Evolutionary conservation across 2,797 vertebrate genomes (phyloP), one percentile per base, ranked within the genome.

Genomic region (Sardinella longiceps): DNA sequence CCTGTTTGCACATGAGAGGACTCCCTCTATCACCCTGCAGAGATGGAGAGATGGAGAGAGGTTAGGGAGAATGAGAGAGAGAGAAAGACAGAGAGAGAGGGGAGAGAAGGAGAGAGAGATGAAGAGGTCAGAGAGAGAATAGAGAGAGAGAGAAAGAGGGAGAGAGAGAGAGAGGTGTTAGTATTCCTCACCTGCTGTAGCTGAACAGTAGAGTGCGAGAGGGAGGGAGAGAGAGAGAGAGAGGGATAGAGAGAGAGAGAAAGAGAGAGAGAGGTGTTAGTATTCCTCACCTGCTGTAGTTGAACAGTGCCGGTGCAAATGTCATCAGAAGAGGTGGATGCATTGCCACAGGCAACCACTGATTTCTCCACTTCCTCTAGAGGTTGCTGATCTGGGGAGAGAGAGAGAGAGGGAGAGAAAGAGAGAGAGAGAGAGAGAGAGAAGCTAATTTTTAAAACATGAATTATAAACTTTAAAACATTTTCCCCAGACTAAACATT

Each of bases 11-110:
- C 88, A 91, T 89, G 63, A 92, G 56, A 5, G 90, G 80, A 70
- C 90, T 89, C 2, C 91, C 91, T 11, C 4, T 80, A 82, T 84
- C 28, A 39, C 82, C 80, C 90, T 91, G 43, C n/a, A n/a, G n/a
- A 25, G 56, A 60, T n/a, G n/a, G n/a, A 60, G 23, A 25, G 56
- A 25, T 0, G 20, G 51, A 53, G 18, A 53, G 18, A 3, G 50
- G 5, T 9, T 7, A 48, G 46, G 2, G 5, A 9, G 18, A 50
- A 14, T 1, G 51, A 53, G 20, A 58, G 23, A n/a, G 6, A 25
- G 53, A 12, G 23, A 60, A n/a, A 60, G 56, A 60, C n/a, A 1
- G 53, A 56, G 53, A n/a, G 53, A 51, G 50, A 51, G 14, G 50
- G 18, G 53, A 37, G 37, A 66, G 9, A 46, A 63, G 50, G 74